Percentiles rank a stretch among this genome's conserved stretches.
These are phyloP conservation scores for Rhinoptilus africanus DNA, from an alignment of 2,113 vertebrate species.

Conservation along the genomic window DNA sequence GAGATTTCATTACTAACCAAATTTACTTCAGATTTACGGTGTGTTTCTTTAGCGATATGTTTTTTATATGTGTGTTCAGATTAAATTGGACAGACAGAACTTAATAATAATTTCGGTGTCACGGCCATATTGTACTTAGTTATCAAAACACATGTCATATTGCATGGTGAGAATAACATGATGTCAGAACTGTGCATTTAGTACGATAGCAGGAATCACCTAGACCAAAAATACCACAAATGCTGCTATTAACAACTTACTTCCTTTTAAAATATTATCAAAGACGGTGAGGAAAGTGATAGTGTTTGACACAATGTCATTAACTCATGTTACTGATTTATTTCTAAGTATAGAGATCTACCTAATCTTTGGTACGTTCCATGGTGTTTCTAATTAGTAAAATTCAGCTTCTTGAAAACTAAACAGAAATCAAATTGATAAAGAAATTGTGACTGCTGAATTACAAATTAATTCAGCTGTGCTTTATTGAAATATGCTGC, in stretches of 20 bases:
- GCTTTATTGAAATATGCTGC: neutral
- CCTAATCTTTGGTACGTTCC: neutral
- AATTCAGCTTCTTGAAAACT: neutral
- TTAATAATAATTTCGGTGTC: neutral
- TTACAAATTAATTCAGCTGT: neutral
- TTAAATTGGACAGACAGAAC: neutral
- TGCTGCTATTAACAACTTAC: neutral
- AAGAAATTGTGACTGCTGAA: neutral
- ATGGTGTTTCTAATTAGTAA: neutral
- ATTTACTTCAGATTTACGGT: neutral
- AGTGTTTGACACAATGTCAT: neutral
- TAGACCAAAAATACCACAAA: neutral
- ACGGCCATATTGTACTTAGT: neutral
- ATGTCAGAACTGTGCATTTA: neutral
- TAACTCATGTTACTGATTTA: neutral
- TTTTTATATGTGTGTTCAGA: neutral
- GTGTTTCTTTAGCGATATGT: neutral
- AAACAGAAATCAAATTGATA: neutral
- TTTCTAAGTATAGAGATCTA: neutral
- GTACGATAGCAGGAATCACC: neutral
- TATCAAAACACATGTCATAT: neutral
- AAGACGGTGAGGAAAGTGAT: neutral
- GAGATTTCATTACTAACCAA: neutral
- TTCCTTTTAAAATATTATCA: neutral
- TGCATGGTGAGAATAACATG: neutral